Evolutionary conservation across 2,888 invertebrate species (phyloP).

Genomic region (Acanthosoma haemorrhoidale): DNA sequence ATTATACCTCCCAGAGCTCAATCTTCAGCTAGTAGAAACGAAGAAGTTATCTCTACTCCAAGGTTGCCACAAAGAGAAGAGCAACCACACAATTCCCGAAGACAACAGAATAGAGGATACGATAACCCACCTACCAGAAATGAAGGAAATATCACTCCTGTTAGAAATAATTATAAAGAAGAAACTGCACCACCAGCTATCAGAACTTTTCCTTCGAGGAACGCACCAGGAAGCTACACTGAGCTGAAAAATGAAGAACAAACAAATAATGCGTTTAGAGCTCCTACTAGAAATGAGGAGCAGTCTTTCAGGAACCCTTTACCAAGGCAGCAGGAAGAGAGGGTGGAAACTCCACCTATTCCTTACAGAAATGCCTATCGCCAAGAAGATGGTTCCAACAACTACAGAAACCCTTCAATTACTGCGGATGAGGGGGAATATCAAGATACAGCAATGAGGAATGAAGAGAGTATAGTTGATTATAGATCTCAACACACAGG

Average conservation of each 20-base stretch:
- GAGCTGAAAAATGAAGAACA: constrained; percentile 36
- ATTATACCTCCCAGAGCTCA: background rate
- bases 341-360: background rate
- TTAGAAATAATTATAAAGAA: background rate
- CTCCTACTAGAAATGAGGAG: constrained; percentile 8
- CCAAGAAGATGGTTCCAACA: constrained; percentile 9
- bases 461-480: constrained; percentile 14
- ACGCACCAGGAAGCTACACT: constrained; percentile 40
- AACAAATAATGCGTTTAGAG: constrained; percentile 15
- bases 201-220: constrained; percentile 30
- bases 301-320: background rate
- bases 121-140: background rate
- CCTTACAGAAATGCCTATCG: constrained; percentile 7
- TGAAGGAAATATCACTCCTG: background rate
- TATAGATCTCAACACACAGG: constrained; percentile 7
- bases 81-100: background rate
- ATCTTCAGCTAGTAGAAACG: background rate
- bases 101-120: background rate
- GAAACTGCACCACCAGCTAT: background rate
- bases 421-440: constrained; percentile 17
- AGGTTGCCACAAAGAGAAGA: background rate
- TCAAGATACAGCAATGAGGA: constrained; percentile 1
- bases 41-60: background rate
- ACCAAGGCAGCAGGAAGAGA: background rate
- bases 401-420: constrained; percentile 15